Evolutionary conservation across 2,113 vertebrate species (phyloP), one percentile per base, ranked within the genome.

Genomic region (Panurus biarmicus): DNA sequence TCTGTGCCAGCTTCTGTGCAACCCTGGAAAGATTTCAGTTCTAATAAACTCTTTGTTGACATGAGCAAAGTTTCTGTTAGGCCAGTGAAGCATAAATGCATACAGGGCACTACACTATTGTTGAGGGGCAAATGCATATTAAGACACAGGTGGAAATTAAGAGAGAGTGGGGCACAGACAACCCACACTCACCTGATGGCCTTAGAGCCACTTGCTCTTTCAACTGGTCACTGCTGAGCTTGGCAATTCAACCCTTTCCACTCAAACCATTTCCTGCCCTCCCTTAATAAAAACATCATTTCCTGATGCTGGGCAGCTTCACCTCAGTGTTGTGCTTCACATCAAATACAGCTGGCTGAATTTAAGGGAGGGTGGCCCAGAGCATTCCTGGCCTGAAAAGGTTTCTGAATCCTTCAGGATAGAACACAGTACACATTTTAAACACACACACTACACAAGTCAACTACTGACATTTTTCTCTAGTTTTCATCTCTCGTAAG

Each of bases 401-500:
- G 58, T 40, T 50, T 89, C 67, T 22, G 64, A 91, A 87, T 66
- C 45, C 81, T 62, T 62, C 42, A 70, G 38, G 35, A 69, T 2
- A 50, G 15, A 89, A 31, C 69, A 48, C 7, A 44, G 21, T 20
- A 79, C 21, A 42, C n/a, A 40, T 60, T 71, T 86, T 61, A 56
- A 89, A 36, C 8, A 42, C 35, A 67, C 22, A 22, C 28, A 38
- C 36, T 35, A 44, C 35, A 74, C 60, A 51, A 85, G 38, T n/a
- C 81, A 85, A 35, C 64, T 38, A 64, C 53, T 45, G 56, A 56
- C 51, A 74, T 93, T 50, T 50, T 64, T 61, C 77, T 77, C 33
- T 53, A 65, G 72, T 72, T 95, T 80, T 80, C 90, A 17, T 86
- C 73, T 83, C 83, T 84, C 92, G 48, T 48, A 81, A 92, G 92